phyloP scores from a whole-genome alignment of 2,888 invertebrate genomes.

The Choreutis nemorana region DNA sequence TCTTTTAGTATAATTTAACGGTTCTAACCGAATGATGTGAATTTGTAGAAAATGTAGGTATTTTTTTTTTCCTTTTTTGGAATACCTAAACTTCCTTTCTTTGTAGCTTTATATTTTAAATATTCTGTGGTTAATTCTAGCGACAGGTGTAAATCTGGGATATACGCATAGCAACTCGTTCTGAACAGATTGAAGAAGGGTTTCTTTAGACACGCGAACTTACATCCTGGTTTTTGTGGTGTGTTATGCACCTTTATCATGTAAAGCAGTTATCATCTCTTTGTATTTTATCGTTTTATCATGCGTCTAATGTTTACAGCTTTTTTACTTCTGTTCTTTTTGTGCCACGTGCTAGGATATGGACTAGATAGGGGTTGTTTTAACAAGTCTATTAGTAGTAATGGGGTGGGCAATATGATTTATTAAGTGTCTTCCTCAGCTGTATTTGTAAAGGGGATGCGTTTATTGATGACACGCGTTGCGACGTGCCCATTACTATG shows the following conservation, averaged over 20 bases:
- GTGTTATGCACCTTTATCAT: slow-evolving; percentile 46
- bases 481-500: slow-evolving; percentile 1
- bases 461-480: slow-evolving; percentile 60
- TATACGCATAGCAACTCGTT: slow-evolving; percentile 38
- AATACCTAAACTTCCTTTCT: no score
- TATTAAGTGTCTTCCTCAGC: slow-evolving; percentile 58
- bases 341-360: slow-evolving; percentile 33
- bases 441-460: slow-evolving; percentile 46
- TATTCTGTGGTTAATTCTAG: no score
- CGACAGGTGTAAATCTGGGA: no score
- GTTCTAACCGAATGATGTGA: no score
- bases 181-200: slow-evolving; percentile 25
- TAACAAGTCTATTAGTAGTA: slow-evolving; percentile 61
- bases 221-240: slow-evolving; percentile 47
- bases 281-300: slow-evolving; percentile 27
- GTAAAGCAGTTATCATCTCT: slow-evolving; percentile 54
- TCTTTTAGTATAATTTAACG: no score
- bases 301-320: slow-evolving; percentile 42
- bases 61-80: no score
- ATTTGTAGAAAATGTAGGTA: no score
- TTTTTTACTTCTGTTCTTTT: slow-evolving; percentile 43
- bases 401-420: slow-evolving; percentile 56
- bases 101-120: no score
- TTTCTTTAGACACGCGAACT: slow-evolving; percentile 27
- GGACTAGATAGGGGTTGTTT: slow-evolving; percentile 63